These are phyloP conservation scores for Brachionus manjavacas DNA, from an alignment of 1,140 invertebrate genomes.

Conservation along the genomic window DNA sequence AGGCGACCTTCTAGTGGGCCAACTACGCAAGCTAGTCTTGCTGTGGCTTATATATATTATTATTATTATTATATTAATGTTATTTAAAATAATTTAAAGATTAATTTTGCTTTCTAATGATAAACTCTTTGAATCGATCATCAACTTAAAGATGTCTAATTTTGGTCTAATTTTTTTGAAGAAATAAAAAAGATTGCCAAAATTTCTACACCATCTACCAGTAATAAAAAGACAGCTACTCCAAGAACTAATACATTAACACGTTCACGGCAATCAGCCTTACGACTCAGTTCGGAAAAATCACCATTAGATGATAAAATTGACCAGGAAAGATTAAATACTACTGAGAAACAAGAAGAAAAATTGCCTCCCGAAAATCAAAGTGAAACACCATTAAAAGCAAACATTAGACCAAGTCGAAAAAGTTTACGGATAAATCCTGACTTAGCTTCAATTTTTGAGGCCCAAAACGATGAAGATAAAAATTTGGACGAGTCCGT, in stretches of 20 bases:
- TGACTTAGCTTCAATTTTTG: not conserved
- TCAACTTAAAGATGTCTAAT: too few species aligned
- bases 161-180: too few species aligned
- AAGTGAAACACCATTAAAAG: not conserved
- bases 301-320: not conserved
- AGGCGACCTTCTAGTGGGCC: too few species aligned
- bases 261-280: not conserved
- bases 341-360: not conserved
- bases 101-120: too few species aligned
- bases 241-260: not conserved
- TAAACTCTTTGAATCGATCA: too few species aligned
- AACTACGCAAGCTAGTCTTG: too few species aligned
- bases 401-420: not conserved
- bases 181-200: not conserved
- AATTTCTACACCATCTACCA: not conserved
- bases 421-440: slow-evolving; percentile 6
- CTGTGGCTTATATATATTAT: too few species aligned
- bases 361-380: not conserved
- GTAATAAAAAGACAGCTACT: not conserved
- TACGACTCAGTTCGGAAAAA: not conserved
- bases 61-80: too few species aligned
- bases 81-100: too few species aligned
- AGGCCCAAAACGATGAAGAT: not conserved
- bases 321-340: not conserved
- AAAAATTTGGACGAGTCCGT: not conserved